Percentiles rank a stretch among this genome's conserved stretches.
These are phyloP conservation scores for Pluvianellus socialis DNA, from an alignment of 2,113 vertebrate genomes.

Conservation along the genomic window DNA sequence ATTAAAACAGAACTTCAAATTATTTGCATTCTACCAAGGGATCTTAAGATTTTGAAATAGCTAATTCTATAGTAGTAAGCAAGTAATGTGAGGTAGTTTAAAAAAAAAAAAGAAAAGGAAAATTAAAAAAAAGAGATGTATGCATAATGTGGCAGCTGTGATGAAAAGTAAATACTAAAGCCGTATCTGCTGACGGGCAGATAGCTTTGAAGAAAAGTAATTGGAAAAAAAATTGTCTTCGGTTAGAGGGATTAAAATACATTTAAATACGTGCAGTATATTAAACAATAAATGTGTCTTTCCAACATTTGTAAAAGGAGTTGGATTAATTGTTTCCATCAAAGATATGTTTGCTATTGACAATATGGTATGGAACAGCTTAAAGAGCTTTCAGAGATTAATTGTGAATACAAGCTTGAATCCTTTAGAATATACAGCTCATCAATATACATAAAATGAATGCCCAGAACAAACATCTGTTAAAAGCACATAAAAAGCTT, in stretches of 20 bases:
- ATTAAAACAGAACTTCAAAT: neutral
- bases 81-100: neutral
- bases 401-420: neutral
- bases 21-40: neutral
- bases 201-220: conserved; percentile 24
- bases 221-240: neutral
- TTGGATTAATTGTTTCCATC: neutral
- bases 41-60: neutral
- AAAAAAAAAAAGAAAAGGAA: no score
- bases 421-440: neutral
- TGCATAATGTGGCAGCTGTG: neutral
- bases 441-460: neutral
- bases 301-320: neutral
- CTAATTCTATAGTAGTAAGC: neutral
- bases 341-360: neutral
- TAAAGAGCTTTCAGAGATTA: conserved; percentile 15
- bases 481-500: neutral
- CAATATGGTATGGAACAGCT: neutral
- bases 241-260: neutral
- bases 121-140: neutral
- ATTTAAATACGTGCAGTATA: neutral
- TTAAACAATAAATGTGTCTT: neutral
- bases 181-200: neutral
- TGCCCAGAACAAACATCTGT: neutral
- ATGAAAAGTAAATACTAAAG: neutral